Evolutionary conservation across 2,888 invertebrate species (phyloP).

Genomic region (Gonocerus acuteangulatus): DNA sequence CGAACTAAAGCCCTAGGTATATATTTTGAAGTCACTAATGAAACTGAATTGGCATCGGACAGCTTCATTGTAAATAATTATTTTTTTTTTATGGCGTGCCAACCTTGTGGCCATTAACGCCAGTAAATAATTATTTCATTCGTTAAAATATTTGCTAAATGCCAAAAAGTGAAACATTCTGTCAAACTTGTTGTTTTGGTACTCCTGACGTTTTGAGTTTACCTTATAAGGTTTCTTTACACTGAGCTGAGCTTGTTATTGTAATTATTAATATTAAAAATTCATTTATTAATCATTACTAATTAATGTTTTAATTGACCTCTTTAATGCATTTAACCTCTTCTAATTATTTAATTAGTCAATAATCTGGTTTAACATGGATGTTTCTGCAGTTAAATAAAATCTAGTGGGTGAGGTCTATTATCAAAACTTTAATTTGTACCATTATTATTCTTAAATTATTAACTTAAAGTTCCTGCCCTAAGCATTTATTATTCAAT

Average conservation of each 20-base stretch:
- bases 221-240: conserved; percentile 18
- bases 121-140: too few relatives aligned
- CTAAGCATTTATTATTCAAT: background rate
- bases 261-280: conserved; percentile 10
- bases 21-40: too few relatives aligned
- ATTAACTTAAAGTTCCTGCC: background rate
- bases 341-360: background rate
- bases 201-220: conserved; percentile 4
- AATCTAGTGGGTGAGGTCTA: conserved; percentile 22
- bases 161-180: too few relatives aligned
- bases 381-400: conserved; percentile 1
- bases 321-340: conserved; percentile 1
- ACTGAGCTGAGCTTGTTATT: conserved; percentile 1
- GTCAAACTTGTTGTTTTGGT: background rate
- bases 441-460: too few relatives aligned
- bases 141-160: too few relatives aligned
- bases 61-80: too few relatives aligned
- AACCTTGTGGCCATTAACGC: too few relatives aligned
- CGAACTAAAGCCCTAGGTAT: too few relatives aligned
- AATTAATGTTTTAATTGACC: background rate
- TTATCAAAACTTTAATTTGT: conserved; percentile 1
- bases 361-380: conserved; percentile 7
- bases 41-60: too few relatives aligned
- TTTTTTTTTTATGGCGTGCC: too few relatives aligned
- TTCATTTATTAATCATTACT: background rate